A percentile compares a stretch with the other conserved stretches of the same genome.
These are phyloP conservation scores for Cheirogaleus medius DNA, from an alignment of 2,113 vertebrate species.

Conservation along the genomic window DNA sequence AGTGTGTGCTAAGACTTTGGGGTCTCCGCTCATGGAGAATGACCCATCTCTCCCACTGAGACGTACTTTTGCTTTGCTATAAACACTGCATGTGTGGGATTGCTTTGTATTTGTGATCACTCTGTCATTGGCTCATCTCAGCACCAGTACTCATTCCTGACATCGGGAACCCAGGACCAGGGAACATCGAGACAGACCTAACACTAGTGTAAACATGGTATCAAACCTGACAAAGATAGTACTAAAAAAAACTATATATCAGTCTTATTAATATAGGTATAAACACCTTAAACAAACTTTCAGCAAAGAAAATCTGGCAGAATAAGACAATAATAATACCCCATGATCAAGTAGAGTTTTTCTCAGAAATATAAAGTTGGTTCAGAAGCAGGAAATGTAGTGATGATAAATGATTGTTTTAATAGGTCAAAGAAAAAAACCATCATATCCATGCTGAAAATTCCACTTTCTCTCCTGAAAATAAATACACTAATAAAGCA, in stretches of 20 bases:
- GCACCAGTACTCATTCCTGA: too few species aligned
- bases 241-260: background rate
- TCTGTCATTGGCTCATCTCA: too few species aligned
- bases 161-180: too few species aligned
- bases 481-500: background rate
- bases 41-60: too few species aligned
- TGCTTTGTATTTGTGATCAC: too few species aligned
- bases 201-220: background rate
- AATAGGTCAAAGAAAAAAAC: background rate
- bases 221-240: background rate
- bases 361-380: background rate
- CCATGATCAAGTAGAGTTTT: background rate
- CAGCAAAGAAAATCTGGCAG: background rate
- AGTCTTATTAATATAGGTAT: slow-evolving; percentile 1
- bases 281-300: slow-evolving; percentile 1
- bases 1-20: too few species aligned
- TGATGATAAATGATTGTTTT: background rate
- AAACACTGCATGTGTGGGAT: too few species aligned
- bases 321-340: slow-evolving; percentile 21
- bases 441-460: background rate
- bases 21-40: too few species aligned
- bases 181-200: too few species aligned
- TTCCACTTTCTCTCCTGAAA: slow-evolving; percentile 5
- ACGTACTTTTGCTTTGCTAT: too few species aligned
- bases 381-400: background rate